Conservation (phyloP, 1,140 invertebrate species). For the Pissodes strobi region DNA sequence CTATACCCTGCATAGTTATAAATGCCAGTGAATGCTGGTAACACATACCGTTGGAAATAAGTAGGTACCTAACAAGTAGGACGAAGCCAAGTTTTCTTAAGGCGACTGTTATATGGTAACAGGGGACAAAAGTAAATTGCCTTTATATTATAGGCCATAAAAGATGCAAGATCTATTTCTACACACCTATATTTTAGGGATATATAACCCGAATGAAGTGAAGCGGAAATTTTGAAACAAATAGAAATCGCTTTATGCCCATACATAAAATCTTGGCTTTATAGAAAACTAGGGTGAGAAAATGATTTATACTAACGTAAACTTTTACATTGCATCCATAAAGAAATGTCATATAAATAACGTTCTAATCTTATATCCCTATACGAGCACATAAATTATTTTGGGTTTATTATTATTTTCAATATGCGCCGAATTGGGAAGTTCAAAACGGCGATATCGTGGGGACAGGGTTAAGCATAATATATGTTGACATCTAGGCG, state of each 20-base stretch:
- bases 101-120: too few relatives aligned
- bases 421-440: constrained; percentile 13
- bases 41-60: too few relatives aligned
- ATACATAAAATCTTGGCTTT: constrained; percentile 30
- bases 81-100: too few relatives aligned
- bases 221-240: constrained; percentile 31
- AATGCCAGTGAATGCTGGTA: too few relatives aligned
- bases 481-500: constrained; percentile 10
- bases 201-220: constrained; percentile 12
- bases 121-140: too few relatives aligned
- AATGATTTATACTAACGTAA: constrained; percentile 29
- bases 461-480: constrained; percentile 21
- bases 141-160: constrained; percentile 1
- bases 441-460: constrained; percentile 17
- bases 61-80: too few relatives aligned
- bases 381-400: constrained; percentile 22
- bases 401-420: constrained; percentile 27
- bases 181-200: constrained; percentile 19
- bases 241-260: constrained; percentile 25
- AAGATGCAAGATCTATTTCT: constrained; percentile 25
- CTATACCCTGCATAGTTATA: too few relatives aligned
- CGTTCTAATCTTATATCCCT: constrained; percentile 29
- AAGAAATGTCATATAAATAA: constrained; percentile 28
- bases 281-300: constrained; percentile 15
- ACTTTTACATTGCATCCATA: constrained; percentile 31